Percentiles rank a stretch among this genome's conserved stretches.
phyloP scores from a whole-genome alignment of 2,113 vertebrate species.

The Anolis carolinensis region DNA sequence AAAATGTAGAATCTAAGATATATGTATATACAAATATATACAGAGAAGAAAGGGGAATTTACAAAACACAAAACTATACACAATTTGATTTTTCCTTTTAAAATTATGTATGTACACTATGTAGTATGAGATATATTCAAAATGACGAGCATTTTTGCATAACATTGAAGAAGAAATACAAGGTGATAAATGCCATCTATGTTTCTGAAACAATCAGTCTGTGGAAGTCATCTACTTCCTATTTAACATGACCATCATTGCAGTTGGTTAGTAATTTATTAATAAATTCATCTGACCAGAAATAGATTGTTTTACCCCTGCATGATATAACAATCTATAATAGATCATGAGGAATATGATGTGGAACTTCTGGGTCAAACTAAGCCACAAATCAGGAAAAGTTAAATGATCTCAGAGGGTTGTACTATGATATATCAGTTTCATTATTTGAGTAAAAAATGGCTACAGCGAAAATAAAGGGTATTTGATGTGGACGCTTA shows the following conservation, averaged over 20 bases:
- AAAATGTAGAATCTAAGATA: no score
- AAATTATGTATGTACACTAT: no score
- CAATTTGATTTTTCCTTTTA: background rate
- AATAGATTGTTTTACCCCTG: background rate
- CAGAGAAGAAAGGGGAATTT: no score
- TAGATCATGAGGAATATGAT: background rate
- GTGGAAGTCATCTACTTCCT: background rate
- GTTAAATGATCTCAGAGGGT: background rate
- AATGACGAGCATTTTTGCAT: background rate
- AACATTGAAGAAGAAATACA: background rate
- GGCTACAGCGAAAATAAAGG: background rate
- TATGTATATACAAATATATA: no score
- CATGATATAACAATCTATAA: background rate
- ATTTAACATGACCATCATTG: background rate
- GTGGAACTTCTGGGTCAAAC: background rate
- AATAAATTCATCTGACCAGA: background rate
- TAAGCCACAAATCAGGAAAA: background rate
- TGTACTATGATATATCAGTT: background rate
- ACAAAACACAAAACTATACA: no score
- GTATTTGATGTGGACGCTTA: background rate
- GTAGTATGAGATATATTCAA: background rate
- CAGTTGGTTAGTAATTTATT: background rate
- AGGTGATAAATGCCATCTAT: background rate
- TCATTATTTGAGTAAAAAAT: background rate
- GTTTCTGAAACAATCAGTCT: background rate